These are phyloP conservation scores for Platypus cylindrus DNA, from an alignment of 2,888 invertebrate genomes.

Conservation along the genomic window DNA sequence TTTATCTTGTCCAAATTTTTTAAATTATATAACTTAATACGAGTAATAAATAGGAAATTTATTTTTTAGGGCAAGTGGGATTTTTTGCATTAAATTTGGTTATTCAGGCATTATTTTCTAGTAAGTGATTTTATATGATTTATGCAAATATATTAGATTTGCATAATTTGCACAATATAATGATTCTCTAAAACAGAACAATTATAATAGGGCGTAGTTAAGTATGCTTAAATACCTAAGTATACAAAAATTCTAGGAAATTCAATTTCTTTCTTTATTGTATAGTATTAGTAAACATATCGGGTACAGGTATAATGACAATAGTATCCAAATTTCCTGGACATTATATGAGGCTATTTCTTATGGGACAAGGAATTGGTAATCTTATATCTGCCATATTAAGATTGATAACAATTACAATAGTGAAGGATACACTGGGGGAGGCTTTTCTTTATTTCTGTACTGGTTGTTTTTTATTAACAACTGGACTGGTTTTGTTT, in stretches of 20 bases:
- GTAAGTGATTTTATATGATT: not conserved
- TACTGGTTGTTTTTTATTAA: not conserved
- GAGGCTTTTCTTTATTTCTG: slow-evolving; percentile 1
- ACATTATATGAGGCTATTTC: slow-evolving; percentile 1
- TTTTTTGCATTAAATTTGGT: slow-evolving; percentile 1
- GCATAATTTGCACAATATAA: no score
- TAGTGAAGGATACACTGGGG: not conserved
- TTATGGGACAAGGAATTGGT: slow-evolving; percentile 1
- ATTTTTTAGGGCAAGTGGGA: not conserved
- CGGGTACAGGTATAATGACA: not conserved
- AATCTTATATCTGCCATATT: not conserved
- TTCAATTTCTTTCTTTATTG: not conserved
- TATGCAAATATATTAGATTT: no score
- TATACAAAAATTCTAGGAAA: no score
- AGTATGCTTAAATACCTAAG: no score
- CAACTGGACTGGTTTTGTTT: slow-evolving; percentile 1
- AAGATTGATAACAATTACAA: not conserved
- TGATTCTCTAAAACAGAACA: no score
- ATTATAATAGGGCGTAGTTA: no score
- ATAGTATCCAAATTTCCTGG: slow-evolving; percentile 1
- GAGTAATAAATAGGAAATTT: no score
- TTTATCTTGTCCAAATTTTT: no score
- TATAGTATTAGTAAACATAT: not conserved
- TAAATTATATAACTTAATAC: no score
- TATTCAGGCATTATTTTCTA: not conserved